phyloP scores from a whole-genome alignment of 2,113 vertebrate genomes.

The Amblyopsis rosae region DNA sequence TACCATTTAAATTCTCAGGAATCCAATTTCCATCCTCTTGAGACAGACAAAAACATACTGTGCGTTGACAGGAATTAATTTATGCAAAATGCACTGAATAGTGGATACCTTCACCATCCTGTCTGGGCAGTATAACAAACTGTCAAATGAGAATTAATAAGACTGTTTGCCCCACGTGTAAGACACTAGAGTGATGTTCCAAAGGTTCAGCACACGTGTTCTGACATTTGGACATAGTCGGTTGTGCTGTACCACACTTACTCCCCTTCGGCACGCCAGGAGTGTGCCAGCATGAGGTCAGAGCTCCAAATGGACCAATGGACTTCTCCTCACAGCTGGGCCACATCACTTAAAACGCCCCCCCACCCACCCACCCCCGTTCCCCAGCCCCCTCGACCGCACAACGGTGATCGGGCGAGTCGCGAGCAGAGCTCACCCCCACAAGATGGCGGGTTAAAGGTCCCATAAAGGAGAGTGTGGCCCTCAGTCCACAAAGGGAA shows the following conservation, averaged over 20 bases:
- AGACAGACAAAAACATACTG: conserved; percentile 62
- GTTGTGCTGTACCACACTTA: conserved; percentile 8
- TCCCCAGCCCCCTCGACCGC: conserved; percentile 73
- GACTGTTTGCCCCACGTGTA: neutral
- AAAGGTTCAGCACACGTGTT: neutral
- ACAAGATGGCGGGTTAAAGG: conserved; percentile 67
- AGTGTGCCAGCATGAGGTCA: conserved; percentile 54
- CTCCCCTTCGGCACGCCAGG: conserved; percentile 31
- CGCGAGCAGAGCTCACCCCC: conserved; percentile 42
- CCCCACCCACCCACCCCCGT: conserved; percentile 38
- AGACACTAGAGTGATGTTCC: too few relatives aligned
- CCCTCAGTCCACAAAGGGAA: conserved; percentile 30
- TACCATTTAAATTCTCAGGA: conserved; percentile 65
- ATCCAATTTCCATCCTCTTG: conserved; percentile 70
- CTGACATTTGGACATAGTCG: conserved; percentile 1
- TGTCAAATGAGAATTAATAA: conserved; percentile 7
- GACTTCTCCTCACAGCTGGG: conserved; percentile 68
- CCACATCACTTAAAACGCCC: conserved; percentile 68
- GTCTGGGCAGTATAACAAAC: neutral
- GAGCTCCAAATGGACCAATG: conserved; percentile 70
- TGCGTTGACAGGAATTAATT: conserved; percentile 42
- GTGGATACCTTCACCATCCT: conserved; percentile 8
- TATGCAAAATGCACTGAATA: conserved; percentile 26
- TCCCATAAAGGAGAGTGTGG: conserved; percentile 43
- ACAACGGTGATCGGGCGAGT: conserved; percentile 55